A percentile compares a stretch with the other conserved stretches of the same genome.
These are phyloP conservation scores for Cheilosia impressa DNA, from an alignment of 2,888 invertebrate species.

Conservation along the genomic window DNA sequence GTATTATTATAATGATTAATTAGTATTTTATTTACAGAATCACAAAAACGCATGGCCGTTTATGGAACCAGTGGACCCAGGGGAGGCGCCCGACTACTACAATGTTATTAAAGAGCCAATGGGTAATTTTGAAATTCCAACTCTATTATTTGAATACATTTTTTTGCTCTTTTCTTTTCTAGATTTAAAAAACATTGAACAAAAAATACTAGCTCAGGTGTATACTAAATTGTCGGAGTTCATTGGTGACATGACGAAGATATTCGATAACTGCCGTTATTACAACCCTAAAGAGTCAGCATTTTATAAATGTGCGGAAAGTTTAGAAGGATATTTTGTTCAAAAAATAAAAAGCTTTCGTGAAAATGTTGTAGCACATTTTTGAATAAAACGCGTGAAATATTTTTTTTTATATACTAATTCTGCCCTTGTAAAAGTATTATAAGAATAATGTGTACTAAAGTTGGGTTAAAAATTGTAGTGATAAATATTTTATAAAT, in stretches of 20 bases:
- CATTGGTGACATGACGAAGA: slow-evolving; percentile 98
- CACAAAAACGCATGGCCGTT: slow-evolving; percentile 99
- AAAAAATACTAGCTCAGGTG: slow-evolving; percentile 91
- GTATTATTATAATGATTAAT: not conserved
- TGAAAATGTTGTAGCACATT: slow-evolving; percentile 88
- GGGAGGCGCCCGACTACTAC: slow-evolving; percentile 98
- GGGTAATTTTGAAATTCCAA: slow-evolving; percentile 86
- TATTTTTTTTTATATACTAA: slow-evolving; percentile 19
- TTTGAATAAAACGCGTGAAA: slow-evolving; percentile 36
- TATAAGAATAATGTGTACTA: slow-evolving; percentile 65
- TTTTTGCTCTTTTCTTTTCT: slow-evolving; percentile 79
- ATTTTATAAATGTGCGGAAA: slow-evolving; percentile 98
- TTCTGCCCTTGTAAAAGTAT: slow-evolving; percentile 53
- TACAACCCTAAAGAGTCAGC: slow-evolving; percentile 98
- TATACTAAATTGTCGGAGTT: slow-evolving; percentile 97
- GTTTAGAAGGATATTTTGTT: slow-evolving; percentile 97
- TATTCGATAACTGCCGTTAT: slow-evolving; percentile 99
- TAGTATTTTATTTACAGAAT: slow-evolving; percentile 84
- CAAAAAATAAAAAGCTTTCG: slow-evolving; percentile 95
- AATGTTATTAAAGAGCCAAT: slow-evolving; percentile 97
- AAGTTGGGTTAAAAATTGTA: slow-evolving; percentile 26
- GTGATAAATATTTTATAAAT: slow-evolving; percentile 27
- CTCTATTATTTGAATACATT: not conserved
- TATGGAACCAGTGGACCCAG: slow-evolving; percentile 97
- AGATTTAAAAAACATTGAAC: slow-evolving; percentile 97